Evolutionary conservation across 2,888 invertebrate species (phyloP).

Genomic region (Acanthacorydalis orientalis): DNA sequence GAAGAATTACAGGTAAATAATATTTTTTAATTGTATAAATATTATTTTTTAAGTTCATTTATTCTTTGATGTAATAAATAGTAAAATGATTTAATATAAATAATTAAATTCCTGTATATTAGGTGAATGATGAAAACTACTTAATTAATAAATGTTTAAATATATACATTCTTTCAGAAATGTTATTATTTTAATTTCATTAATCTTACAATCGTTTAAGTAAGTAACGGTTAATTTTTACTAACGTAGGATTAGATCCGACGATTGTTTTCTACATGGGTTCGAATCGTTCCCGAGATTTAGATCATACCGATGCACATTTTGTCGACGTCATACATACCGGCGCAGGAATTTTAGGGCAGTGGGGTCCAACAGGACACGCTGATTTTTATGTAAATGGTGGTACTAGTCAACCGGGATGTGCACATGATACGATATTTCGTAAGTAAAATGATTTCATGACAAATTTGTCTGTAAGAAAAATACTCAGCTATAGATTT

Average conservation of each 20-base stretch:
- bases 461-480: too few species aligned
- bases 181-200: not conserved
- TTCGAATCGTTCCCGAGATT: constrained; percentile 58
- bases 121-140: too few species aligned
- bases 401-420: constrained; percentile 75
- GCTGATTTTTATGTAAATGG: constrained; percentile 83
- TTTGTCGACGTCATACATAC: constrained; percentile 75
- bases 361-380: constrained; percentile 79
- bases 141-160: too few species aligned
- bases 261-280: constrained; percentile 78
- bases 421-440: constrained; percentile 64
- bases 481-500: not conserved
- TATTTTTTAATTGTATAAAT: not conserved
- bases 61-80: too few species aligned
- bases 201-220: not conserved
- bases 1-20: constrained; percentile 56
- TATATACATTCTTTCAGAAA: too few species aligned
- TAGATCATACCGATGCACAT: constrained; percentile 64
- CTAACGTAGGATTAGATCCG: constrained; percentile 53
- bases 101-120: too few species aligned
- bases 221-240: not conserved
- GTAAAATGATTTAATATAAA: too few species aligned
- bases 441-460: constrained; percentile 35
- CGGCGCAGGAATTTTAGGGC: constrained; percentile 73
- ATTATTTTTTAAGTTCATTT: not conserved